Evolutionary conservation across 2,113 vertebrate genomes (phyloP).

Genomic region (Athene noctua): DNA sequence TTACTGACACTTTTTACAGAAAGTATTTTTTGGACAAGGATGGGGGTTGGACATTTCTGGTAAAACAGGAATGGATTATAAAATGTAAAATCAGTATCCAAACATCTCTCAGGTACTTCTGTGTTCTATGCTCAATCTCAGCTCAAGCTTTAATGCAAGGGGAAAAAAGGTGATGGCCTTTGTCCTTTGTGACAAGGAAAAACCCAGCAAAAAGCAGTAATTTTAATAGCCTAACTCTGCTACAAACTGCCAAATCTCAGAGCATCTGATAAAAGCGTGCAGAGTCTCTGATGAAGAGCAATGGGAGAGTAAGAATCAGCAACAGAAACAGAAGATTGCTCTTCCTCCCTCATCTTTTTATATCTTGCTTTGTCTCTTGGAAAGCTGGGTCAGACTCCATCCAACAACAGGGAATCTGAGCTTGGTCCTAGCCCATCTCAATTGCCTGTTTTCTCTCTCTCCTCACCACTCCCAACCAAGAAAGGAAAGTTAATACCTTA

Average conservation of each 20-base stretch:
- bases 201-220: rapidly evolving
- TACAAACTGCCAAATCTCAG: neutral
- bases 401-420: neutral
- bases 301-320: neutral
- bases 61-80: neutral
- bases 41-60: neutral
- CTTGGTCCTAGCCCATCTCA: neutral
- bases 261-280: neutral
- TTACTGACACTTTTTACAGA: neutral
- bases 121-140: neutral
- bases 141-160: neutral
- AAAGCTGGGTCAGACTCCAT: neutral
- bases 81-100: neutral
- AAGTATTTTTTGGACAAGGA: neutral
- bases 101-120: neutral
- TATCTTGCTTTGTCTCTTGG: neutral
- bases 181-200: neutral
- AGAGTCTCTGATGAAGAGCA: neutral
- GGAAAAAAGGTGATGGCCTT: neutral
- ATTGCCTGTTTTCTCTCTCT: neutral
- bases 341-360: neutral
- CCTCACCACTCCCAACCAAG: neutral
- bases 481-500: neutral
- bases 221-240: neutral
- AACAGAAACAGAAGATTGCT: neutral